Evolutionary conservation across 2,113 vertebrate genomes (phyloP).

Genomic region (Coturnix japonica): DNA sequence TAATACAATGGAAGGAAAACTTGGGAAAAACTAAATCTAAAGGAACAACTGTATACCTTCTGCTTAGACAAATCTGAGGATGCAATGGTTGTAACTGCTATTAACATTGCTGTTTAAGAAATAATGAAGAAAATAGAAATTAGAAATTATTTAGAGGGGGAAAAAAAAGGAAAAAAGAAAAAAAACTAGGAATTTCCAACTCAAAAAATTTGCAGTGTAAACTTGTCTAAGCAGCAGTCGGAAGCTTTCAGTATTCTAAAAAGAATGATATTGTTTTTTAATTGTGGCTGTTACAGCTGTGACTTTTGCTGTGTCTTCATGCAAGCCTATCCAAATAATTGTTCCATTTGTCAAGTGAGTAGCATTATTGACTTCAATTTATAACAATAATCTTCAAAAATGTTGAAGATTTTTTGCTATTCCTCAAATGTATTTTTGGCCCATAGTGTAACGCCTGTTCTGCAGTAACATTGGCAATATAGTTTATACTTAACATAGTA

Average conservation of each 20-base stretch:
- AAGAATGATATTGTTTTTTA: background rate
- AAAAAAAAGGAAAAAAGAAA: background rate
- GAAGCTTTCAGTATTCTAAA: background rate
- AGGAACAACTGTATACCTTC: background rate
- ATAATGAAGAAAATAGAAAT: background rate
- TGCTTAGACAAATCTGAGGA: background rate
- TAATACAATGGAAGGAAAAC: background rate
- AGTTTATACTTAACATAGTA: background rate
- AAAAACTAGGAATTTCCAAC: background rate
- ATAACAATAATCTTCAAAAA: background rate
- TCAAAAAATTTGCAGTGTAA: background rate
- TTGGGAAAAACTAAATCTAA: background rate
- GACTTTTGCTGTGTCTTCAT: background rate
- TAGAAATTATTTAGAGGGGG: background rate
- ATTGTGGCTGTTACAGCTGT: background rate
- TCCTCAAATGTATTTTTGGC: background rate
- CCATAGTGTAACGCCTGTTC: background rate
- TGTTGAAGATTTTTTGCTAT: background rate
- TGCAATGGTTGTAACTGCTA: background rate
- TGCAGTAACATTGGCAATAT: background rate
- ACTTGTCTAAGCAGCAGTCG: background rate
- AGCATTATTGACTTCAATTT: background rate
- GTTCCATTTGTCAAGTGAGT: background rate
- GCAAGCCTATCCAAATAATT: background rate
- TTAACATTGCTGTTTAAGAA: background rate